Evolutionary conservation across 30 jellyfish, hydroid and myxozoan genomes (phyloP).

Genomic region (Aurelia aurita complex sp. Pacific): DNA sequence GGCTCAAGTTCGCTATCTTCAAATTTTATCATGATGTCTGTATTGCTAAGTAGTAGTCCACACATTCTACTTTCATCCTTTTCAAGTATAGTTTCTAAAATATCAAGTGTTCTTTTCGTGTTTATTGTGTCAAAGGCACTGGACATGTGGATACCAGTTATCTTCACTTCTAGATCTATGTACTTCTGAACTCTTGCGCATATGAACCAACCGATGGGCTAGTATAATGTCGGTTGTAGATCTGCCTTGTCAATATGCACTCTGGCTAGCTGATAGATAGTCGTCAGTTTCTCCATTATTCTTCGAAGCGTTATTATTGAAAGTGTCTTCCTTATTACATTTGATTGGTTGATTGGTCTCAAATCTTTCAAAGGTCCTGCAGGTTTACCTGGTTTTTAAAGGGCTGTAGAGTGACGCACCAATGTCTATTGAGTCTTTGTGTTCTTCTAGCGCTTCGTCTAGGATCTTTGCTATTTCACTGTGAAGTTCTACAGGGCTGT

Average conservation of each 20-base stretch:
- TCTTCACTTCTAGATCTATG: background rate
- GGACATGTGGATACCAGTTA: background rate
- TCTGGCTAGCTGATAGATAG: slow-evolving; percentile 10
- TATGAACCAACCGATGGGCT: slow-evolving; percentile 15
- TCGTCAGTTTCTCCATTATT: background rate
- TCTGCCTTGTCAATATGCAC: slow-evolving; percentile 2
- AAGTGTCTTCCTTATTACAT: no score
- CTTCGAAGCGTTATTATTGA: no score
- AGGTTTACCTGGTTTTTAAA: no score
- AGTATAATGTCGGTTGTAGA: slow-evolving; percentile 19
- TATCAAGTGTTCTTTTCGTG: background rate
- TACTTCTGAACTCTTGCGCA: slow-evolving; percentile 7
- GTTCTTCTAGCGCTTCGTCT: no score
- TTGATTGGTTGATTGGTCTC: no score
- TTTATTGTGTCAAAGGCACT: slow-evolving; percentile 2
- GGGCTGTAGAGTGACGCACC: no score
- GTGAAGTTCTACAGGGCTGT: no score
- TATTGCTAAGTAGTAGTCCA: background rate
- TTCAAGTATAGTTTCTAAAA: background rate
- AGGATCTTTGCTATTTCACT: no score
- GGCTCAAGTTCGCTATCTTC: background rate
- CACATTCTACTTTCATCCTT: slow-evolving; percentile 1
- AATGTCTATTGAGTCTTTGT: no score
- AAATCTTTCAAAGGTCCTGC: no score
- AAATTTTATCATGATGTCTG: background rate